Base-by-base conservation (phyloP, 2,113 vertebrate species). In the Elephantulus edwardii region DNA sequence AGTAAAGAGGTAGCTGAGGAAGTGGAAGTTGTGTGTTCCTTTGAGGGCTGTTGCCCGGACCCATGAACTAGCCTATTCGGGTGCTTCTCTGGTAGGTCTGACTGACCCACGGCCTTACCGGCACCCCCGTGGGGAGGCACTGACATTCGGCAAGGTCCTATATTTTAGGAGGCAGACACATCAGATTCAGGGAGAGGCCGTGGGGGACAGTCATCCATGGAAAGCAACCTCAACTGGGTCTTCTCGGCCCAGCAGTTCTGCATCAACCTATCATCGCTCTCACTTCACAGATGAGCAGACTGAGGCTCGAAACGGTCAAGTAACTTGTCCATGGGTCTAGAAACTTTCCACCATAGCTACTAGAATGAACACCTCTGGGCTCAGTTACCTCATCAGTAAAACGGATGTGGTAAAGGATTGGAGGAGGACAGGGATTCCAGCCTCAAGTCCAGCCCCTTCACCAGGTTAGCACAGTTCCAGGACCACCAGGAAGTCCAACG, bases 41-140 rank as follows among this genome's bases (percentile, higher is more conserved):
- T 33, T 20, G 17, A 24, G 42, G 60, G 58, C 30, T 20, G 46
- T 17, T 2, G 28, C 48, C 80, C 8, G 44, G n/a, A 33, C 48
- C 44, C 0, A 0, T 16, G 20, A 62, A 22, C 12, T 28, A 14
- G 17, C 8, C 9, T 5, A 17, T 81, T 82, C 33, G 8, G 4
- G 5, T 44, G n/a, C 35, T 58, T 66, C 56, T 38, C 13, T 70
- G 9, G 66, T 1, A 26, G n/a, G 28, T 89, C 19, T 81, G 89
- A 44, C 52, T 30, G n/a, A 7, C 35, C 30, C 22, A 6, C 0
- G 1, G 3, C 72, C 20, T 60, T 4, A 4, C 28, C 2, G 70
- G 22, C 0, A 0, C 22, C 13, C 74, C 54, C 76, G 48, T 6
- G n/a, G 54, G 3, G 22, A 64, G 62, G 20, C 2, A n/a, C 1